Percentiles rank a stretch among this genome's conserved stretches.
These are phyloP conservation scores for Catharus ustulatus DNA, from an alignment of 2,797 vertebrate genomes.

Conservation along the genomic window DNA sequence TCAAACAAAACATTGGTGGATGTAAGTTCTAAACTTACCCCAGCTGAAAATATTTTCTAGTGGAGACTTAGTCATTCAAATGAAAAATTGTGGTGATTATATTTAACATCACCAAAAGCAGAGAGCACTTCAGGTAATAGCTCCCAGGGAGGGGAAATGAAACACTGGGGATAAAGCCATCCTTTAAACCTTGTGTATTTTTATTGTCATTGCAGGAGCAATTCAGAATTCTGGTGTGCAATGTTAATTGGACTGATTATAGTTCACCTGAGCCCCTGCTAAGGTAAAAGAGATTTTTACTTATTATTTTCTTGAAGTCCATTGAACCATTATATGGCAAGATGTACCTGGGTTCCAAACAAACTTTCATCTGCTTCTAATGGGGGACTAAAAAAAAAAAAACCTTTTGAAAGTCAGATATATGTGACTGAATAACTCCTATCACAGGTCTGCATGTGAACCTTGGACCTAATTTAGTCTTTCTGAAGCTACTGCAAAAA, in stretches of 20 bases:
- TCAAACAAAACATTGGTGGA: background rate
- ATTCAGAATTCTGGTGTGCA: background rate
- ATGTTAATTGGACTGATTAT: background rate
- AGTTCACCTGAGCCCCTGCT: slow-evolving; percentile 33
- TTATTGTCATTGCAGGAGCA: background rate
- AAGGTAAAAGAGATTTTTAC: background rate
- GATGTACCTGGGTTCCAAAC: background rate
- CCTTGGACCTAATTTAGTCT: background rate
- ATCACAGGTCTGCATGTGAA: background rate
- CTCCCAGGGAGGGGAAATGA: slow-evolving; percentile 11
- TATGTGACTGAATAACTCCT: background rate
- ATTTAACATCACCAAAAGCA: background rate
- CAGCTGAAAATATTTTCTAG: background rate
- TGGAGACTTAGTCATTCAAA: background rate
- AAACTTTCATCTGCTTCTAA: background rate
- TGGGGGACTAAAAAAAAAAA: background rate
- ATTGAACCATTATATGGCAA: background rate
- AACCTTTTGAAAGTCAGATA: background rate
- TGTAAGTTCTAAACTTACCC: background rate
- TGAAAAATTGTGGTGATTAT: slow-evolving; percentile 11
- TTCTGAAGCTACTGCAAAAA: background rate
- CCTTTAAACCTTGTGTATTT: background rate
- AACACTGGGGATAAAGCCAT: slow-evolving; percentile 4
- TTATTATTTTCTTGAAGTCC: background rate
- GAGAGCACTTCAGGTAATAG: slow-evolving; percentile 15